Evolutionary conservation across 2,888 invertebrate genomes (phyloP), one percentile per base, ranked within the genome.

Genomic region (Lobophora halterata): DNA sequence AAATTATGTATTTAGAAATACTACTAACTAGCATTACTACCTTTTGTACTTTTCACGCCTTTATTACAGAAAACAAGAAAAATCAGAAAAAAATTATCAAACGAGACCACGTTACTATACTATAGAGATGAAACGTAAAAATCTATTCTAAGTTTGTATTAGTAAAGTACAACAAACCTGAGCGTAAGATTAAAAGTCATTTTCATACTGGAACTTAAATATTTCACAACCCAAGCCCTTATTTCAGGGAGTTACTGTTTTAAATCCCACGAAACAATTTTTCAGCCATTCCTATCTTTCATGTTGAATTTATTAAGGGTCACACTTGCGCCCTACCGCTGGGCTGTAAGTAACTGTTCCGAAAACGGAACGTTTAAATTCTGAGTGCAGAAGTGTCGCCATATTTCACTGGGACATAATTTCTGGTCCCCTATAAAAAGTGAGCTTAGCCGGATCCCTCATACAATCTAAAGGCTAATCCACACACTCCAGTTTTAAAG

Each of bases 301-400:
- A 77, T 69, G 67, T 62, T 59, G 61, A 81, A 86, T 85, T 83
- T 83, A 85, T 83, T 78, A 79, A 79, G 79, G 85, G 80, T 79
- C 78, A 69, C 62, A 70, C 62, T 69, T 67, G 55, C 68, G 61
- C 75, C 75, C 70, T 70, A 59, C 71, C 71, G 69, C 57, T 50
- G 46, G 52, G 52, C 72, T 70, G 74, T 77, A 74, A 80, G 79
- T 77, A 78, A 77, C 74, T 64, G 75, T 75, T 71, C 72, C 65
- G 72, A 78, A 76, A 80, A 68, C 68, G 73, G 68, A 52, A 69
- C 80, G 83, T 81, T 85, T 79, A 83, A 83, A 86, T 82, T 85
- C 82, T 58, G 62, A 58, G 69, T 65, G 65, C 62, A 65, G 74
- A 79, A 82, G 69, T 81, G 83, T 79, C 76, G 70, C 65, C 62